Evolutionary conservation across 2,888 invertebrate species (phyloP), one percentile per base, ranked within the genome.

Genomic region (Alloscopus bannaensis): DNA sequence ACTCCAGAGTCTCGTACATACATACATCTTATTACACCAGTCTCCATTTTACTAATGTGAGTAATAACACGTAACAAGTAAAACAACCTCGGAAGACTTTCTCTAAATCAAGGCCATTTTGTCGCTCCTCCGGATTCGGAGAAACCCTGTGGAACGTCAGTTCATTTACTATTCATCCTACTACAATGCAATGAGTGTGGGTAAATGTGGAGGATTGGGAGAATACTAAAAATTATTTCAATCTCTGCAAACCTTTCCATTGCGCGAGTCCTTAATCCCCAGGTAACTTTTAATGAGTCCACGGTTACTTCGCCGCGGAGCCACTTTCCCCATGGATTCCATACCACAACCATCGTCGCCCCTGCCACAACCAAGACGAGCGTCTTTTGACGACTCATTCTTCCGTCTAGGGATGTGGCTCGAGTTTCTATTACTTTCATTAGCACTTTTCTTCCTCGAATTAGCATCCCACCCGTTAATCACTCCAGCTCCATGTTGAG

Each of bases 201-300:
- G 47, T 47, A 13, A 13, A n/a, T 47, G 47, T n/a, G 13, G 36
- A 8, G 36, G 47, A 16, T 20, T 22, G 20, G 3, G 52, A 24
- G 52, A 4, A 45, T 45, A 16, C 45, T 24, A 52, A 52, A 52
- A 22, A 60, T 29, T 62, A 62, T 45, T 26, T 42, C 52, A 62
- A 62, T 16, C 45, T n/a, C n/a, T n/a, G n/a, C 68, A 68, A 68
- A 68, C 68, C 68, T 68, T 65, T 65, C 64, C 64, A 64, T 24
- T 47, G 20, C 52, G 31, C 24, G 55, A 68, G 55, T 68, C 68
- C 68, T 68, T 68, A 68, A 68, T 68, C 52, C 68, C 68, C 52
- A 68, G 68, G 68, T 68, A 68, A 68, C 68, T 68, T 68, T 68
- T 68, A 68, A 68, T 68, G 52, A 50, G 52, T 22, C 68, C 29